Base-by-base conservation (phyloP, 1,140 invertebrate genomes). In the Bicyclus anynana region DNA sequence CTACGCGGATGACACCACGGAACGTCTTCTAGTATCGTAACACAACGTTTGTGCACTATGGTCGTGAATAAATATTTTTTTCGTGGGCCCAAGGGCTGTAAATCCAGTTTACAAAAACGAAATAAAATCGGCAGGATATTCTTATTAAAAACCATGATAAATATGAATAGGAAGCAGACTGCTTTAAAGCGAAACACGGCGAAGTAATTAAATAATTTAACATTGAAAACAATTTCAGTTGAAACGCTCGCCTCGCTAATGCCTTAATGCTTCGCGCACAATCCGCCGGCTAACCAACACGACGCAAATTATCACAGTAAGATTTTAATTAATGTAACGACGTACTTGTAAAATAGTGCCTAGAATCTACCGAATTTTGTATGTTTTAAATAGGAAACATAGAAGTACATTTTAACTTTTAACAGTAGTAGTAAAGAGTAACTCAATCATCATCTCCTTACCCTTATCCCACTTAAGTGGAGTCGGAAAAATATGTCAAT, bases 311-410 rank as follows among this genome's bases (percentile, higher is more conserved):
- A 44, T 44, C 14, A 44, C 17, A 44, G 16, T 44, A 44, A 44
- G 40, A 44, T 44, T 44, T 44, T 44, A 44, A 44, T 44, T 44
- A 44, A 44, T 20, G 40, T 44, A 20, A 44, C 16, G 18, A 20
- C 40, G 18, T 38, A 14, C 37, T 14, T 38, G 16, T 38, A 38
- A 38, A 38, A 16, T 16, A 10, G n/a, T 38, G 10, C 16, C 37
- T 16, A 16, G 13, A 38, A 5, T 5, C 16, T 14, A 38, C 37
- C 10, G 2, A 10, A 1, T 12, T 12, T 12, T 33, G 0, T 1
- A 33, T 12, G 29, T 33, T 33, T 33, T 12, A 7, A 1, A 3
- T 26, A 4, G 23, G 3, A 26, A 26, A 26, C 23, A 4, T 7
- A n/a, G n/a, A n/a, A n/a, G n/a, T n/a, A n/a, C n/a, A n/a, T n/a